Conservation (phyloP, 2,888 invertebrate genomes). For the Andrena camellia region DNA sequence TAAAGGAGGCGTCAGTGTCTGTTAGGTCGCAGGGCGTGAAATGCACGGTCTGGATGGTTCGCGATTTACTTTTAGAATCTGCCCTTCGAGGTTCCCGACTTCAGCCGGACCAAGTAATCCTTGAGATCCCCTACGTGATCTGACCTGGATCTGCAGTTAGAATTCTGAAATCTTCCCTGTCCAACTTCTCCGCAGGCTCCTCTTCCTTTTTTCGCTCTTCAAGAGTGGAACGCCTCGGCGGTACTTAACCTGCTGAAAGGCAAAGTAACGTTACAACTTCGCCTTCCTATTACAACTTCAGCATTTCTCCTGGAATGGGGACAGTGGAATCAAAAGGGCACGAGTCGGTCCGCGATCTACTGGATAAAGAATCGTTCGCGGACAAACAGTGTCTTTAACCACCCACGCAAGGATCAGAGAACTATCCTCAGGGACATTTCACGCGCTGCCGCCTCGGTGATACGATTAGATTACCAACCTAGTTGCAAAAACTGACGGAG, state of each 20-base stretch:
- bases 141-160: conserved; percentile 7
- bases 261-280: too few species aligned
- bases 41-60: not conserved
- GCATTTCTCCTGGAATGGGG: too few species aligned
- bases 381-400: not conserved
- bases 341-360: too few species aligned
- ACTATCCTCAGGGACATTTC: not conserved
- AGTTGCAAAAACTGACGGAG: too few species aligned
- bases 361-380: not conserved
- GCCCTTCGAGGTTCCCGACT: not conserved
- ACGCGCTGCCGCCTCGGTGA: not conserved
- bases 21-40: not conserved
- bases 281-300: too few species aligned
- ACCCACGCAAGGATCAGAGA: not conserved
- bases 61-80: not conserved
- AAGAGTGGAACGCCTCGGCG: too few species aligned
- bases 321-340: too few species aligned
- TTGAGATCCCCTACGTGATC: not conserved
- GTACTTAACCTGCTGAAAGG: too few species aligned
- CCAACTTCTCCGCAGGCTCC: not conserved
- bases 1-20: too few species aligned
- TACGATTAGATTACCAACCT: not conserved
- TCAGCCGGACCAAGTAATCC: not conserved
- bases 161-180: not conserved
- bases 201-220: not conserved